A percentile compares a stretch with the other conserved stretches of the same genome.
phyloP scores from a whole-genome alignment of 2,113 vertebrate genomes.

The Tringa solitaria region DNA sequence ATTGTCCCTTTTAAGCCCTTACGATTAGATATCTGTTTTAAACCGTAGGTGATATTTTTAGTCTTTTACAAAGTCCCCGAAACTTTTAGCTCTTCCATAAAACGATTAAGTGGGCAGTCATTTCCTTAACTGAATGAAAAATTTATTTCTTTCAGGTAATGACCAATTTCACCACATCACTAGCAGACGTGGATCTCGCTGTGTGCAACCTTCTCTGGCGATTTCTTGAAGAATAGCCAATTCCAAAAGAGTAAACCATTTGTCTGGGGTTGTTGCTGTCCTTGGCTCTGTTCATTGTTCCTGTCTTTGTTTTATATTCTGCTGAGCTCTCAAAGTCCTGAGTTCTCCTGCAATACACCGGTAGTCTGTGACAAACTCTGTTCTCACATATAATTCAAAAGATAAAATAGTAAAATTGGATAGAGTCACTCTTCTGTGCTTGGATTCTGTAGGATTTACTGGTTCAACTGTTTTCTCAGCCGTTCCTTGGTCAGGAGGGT shows the following conservation, averaged over 20 bases:
- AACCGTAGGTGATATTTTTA: neutral
- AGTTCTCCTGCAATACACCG: neutral
- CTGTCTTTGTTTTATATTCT: neutral
- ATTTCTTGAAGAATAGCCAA: neutral
- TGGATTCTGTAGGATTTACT: conserved; percentile 36
- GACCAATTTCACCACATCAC: neutral
- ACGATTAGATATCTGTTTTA: neutral
- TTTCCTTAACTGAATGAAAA: neutral
- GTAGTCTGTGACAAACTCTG: neutral
- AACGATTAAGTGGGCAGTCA: neutral
- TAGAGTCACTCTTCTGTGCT: conserved; percentile 1
- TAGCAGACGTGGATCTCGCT: neutral
- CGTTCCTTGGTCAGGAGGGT: conserved; percentile 5
- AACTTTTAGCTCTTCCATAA: neutral
- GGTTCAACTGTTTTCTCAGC: conserved; percentile 25
- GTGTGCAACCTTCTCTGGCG: neutral
- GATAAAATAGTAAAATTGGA: conserved; percentile 42
- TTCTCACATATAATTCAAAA: conserved; percentile 15
- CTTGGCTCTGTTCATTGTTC: neutral
- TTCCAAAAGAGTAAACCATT: neutral
- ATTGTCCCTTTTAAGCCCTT: neutral
- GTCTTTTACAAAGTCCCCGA: neutral
- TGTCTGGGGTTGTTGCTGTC: neutral
- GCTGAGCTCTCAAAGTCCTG: neutral
- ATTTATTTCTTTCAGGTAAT: neutral